A percentile compares a stretch with the other conserved stretches of the same genome.
phyloP scores from a whole-genome alignment of 2,797 vertebrate species.

The Chloroceryle amazona region DNA sequence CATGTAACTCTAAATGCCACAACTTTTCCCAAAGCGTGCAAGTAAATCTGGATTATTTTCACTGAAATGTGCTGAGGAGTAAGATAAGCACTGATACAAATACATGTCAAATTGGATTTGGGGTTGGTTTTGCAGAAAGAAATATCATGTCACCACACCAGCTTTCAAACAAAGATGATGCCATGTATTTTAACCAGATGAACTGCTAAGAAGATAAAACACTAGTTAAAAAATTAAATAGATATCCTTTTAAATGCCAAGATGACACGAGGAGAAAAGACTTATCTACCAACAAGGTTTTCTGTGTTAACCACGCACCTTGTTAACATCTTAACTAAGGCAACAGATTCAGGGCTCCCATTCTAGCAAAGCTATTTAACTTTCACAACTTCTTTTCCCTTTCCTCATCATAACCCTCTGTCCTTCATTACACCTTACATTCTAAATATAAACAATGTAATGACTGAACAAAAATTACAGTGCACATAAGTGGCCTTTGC shows the following conservation, averaged over 20 bases:
- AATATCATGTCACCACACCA: background rate
- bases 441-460: background rate
- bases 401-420: background rate
- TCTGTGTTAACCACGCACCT: background rate
- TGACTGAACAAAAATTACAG: background rate
- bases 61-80: background rate
- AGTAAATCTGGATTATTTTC: background rate
- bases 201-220: background rate
- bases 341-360: background rate
- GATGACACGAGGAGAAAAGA: rapidly evolving
- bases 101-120: background rate
- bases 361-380: background rate
- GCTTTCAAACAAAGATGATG: background rate
- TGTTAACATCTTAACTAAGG: background rate
- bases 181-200: background rate
- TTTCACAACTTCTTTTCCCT: background rate
- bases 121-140: background rate
- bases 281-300: background rate
- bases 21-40: background rate
- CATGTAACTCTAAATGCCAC: background rate
- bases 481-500: background rate
- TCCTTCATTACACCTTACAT: background rate
- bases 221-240: background rate
- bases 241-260: background rate
- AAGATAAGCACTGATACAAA: background rate